phyloP scores from a whole-genome alignment of 2,888 invertebrate species.

The Altica lythri region DNA sequence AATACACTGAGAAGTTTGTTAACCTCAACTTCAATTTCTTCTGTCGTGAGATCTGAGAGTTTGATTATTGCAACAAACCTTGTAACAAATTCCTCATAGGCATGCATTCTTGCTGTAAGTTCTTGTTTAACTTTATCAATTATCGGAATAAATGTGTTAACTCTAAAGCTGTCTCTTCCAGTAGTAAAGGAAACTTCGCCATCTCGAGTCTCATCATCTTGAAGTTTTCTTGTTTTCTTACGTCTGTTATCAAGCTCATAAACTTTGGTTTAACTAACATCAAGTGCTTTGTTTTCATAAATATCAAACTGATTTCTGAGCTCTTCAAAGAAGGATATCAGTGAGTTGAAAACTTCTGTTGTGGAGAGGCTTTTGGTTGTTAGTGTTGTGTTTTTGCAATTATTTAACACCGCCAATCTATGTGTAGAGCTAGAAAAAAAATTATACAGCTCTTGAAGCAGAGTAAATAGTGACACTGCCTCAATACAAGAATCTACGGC shows the following conservation, averaged over 20 bases:
- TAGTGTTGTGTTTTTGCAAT: too few species aligned
- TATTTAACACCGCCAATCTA: too few species aligned
- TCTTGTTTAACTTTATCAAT: slow-evolving; percentile 16
- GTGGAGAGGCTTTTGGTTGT: too few species aligned
- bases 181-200: slow-evolving; percentile 14
- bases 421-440: too few species aligned
- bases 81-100: slow-evolving; percentile 8
- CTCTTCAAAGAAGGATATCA: slow-evolving; percentile 16
- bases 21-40: slow-evolving; percentile 8
- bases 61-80: slow-evolving; percentile 7
- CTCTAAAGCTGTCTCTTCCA: slow-evolving; percentile 7
- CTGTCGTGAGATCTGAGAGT: slow-evolving; percentile 8
- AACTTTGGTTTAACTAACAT: slow-evolving; percentile 12
- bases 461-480: too few species aligned
- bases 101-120: slow-evolving; percentile 11
- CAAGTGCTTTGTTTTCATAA: slow-evolving; percentile 11
- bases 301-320: slow-evolving; percentile 12
- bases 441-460: too few species aligned
- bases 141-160: neutral
- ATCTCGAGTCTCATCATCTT: slow-evolving; percentile 10
- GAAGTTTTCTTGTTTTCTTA: slow-evolving; percentile 10
- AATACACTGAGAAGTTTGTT: too few species aligned
- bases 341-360: too few species aligned
- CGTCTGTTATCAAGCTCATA: slow-evolving; percentile 8
- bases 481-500: too few species aligned